phyloP scores from a whole-genome alignment of 2,888 invertebrate species.

The Chirona hameri region DNA sequence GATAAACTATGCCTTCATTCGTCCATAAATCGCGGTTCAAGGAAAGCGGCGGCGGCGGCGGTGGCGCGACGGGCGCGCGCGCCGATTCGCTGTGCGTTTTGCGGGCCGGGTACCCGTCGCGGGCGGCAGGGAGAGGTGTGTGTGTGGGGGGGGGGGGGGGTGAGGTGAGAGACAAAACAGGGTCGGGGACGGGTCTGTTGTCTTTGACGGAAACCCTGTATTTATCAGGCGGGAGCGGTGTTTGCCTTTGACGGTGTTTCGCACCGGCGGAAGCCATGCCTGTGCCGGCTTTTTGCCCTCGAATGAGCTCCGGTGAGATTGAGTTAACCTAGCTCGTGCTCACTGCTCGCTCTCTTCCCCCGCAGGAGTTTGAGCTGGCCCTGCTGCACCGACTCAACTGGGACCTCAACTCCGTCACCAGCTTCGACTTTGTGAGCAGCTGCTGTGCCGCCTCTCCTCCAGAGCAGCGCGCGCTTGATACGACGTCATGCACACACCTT shows the following conservation, averaged over 20 bases:
- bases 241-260: too few relatives aligned
- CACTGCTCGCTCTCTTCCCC: background rate
- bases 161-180: too few relatives aligned
- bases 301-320: too few relatives aligned
- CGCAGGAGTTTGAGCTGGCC: slow-evolving; percentile 28
- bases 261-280: too few relatives aligned
- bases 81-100: background rate
- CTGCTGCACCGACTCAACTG: slow-evolving; percentile 24
- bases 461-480: background rate
- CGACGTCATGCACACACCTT: slow-evolving; percentile 49
- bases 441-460: background rate
- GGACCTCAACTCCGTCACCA: slow-evolving; percentile 26
- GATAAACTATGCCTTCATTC: slow-evolving; percentile 5
- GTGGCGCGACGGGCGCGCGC: background rate
- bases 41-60: background rate
- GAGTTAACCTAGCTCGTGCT: background rate
- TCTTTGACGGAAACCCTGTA: too few relatives aligned
- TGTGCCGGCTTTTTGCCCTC: too few relatives aligned
- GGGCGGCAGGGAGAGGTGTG: background rate
- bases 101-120: background rate
- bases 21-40: background rate
- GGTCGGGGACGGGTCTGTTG: too few relatives aligned
- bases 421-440: slow-evolving; percentile 29
- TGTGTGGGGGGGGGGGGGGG: background rate
- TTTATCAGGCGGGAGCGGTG: too few relatives aligned